Base-by-base conservation (phyloP, 2,888 invertebrate species). In the Acronicta leporina region DNA sequence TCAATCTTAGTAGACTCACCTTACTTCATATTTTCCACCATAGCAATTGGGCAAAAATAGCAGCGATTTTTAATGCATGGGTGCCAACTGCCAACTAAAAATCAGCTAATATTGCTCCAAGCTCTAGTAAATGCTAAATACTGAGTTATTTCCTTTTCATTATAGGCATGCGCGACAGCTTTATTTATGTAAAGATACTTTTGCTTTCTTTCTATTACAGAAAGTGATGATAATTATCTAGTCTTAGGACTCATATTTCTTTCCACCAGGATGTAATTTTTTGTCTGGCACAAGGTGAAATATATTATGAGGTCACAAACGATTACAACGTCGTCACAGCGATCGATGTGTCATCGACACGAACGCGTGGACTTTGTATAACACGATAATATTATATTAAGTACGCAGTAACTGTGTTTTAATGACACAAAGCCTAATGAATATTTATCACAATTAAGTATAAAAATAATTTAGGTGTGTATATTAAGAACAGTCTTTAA, bases 321-420 rank as follows among this genome's bases (percentile, higher is more conserved):
- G 56, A 56, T 58, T 63, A 46, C 49, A 43, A 35, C 45, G 55
- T 50, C 47, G 51, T 41, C 51, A 45, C 49, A 27, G 56, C 30
- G 46, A 63, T 65, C 58, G 65, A 73, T 73, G 67, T 61, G 67
- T 73, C 73, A 73, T 57, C 60, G 66, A 65, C 70, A 52, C 54
- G 44, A 45, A 47, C 52, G 50, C 55, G 30, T 61, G 56, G 70
- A 73, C 73, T 73, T 70, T 51, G 50, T 49, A 64, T 64, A 10
- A 9, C 55, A 56, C 48, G 50, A 70, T 70, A 59, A 67, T 49
- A 42, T 63, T 46, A 25, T 60, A 48, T 64, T 69, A 73, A 67
- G 48, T 58, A 59, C 15, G 49, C 60, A 53, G 51, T 63, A 65
- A 64, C 46, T 68, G 45, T 61, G 41, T 49, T 59, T 56, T 53